A percentile compares a stretch with the other conserved stretches of the same genome.
Conservation (phyloP, 2,113 vertebrate genomes). For the Hippotragus niger region DNA sequence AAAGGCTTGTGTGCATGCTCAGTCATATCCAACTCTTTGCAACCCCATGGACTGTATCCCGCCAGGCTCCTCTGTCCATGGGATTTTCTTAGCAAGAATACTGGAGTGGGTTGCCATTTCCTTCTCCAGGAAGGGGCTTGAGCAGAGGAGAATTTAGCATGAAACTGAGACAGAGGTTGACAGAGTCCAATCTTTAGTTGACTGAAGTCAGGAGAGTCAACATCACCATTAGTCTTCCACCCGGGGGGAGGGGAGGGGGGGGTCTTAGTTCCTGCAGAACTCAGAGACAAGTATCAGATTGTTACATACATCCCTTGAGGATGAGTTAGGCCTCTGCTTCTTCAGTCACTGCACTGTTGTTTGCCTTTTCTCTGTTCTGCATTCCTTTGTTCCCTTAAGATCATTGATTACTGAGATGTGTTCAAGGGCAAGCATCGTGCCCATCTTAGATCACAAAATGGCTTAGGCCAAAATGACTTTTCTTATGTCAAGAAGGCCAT, state of each 20-base stretch:
- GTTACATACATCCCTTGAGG: not conserved
- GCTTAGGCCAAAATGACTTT: not conserved
- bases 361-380: not conserved
- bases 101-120: not conserved
- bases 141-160: not conserved
- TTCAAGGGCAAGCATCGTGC: not conserved
- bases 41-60: not conserved
- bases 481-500: not conserved
- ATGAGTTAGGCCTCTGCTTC: not conserved
- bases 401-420: not conserved
- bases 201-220: not conserved
- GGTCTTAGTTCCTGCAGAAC: not conserved
- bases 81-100: not conserved
- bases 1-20: not conserved
- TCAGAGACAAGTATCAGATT: not conserved
- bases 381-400: not conserved
- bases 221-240: not conserved
- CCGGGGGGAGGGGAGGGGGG: not conserved
- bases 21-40: not conserved
- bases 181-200: not conserved
- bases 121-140: not conserved
- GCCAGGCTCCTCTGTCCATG: not conserved
- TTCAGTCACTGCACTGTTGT: not conserved
- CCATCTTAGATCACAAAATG: not conserved
- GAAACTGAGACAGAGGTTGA: not conserved